Evolutionary conservation across 2,797 vertebrate genomes (phyloP).

Genomic region (Acrossocheilus fasciatus): DNA sequence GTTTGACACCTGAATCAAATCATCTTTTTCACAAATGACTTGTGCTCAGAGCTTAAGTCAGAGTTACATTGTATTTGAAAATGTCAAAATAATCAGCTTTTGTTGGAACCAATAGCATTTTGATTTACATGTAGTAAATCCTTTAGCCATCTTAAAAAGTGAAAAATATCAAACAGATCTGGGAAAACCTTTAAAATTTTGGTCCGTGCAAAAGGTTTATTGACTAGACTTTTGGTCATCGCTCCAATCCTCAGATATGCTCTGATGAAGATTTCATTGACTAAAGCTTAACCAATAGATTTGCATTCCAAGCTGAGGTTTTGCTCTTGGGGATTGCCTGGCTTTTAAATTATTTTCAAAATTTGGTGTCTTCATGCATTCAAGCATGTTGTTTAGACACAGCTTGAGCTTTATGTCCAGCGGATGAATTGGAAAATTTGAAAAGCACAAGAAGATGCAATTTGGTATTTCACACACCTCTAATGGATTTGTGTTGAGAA

Average conservation of each 20-base stretch:
- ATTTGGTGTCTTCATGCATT: neutral
- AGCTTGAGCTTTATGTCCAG: neutral
- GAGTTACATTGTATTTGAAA: neutral
- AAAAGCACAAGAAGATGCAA: slow-evolving; percentile 44
- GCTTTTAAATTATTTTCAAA: neutral
- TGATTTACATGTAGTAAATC: neutral
- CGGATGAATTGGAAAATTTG: slow-evolving; percentile 14
- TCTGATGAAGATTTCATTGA: slow-evolving; percentile 11
- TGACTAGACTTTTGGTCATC: neutral
- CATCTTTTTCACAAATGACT: neutral
- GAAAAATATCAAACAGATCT: neutral
- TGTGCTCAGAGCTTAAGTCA: neutral
- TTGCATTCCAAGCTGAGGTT: slow-evolving; percentile 1
- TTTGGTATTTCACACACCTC: slow-evolving; percentile 18
- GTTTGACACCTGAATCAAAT: neutral
- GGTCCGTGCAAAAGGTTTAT: neutral
- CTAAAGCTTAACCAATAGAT: neutral
- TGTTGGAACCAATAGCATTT: neutral
- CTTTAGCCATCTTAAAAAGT: neutral
- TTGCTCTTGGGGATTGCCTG: neutral
- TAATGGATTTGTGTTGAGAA: slow-evolving; percentile 43
- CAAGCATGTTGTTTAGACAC: slow-evolving; percentile 8
- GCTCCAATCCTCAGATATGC: neutral
- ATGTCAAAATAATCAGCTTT: slow-evolving; percentile 1
- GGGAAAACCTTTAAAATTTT: neutral